These are phyloP conservation scores for Rhabdomys dilectus DNA, from an alignment of 2,113 vertebrate genomes.

Conservation along the genomic window DNA sequence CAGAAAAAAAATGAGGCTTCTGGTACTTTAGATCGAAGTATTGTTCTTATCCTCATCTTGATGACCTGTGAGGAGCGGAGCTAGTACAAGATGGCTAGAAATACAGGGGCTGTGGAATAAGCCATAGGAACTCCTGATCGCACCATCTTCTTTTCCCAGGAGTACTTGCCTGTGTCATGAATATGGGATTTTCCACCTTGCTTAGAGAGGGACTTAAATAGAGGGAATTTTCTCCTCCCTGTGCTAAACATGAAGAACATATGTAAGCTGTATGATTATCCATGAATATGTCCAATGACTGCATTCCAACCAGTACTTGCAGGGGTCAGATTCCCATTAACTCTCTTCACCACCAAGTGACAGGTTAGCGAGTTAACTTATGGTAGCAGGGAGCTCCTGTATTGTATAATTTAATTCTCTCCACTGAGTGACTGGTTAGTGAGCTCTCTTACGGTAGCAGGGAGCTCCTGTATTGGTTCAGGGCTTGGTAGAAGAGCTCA, in stretches of 20 bases:
- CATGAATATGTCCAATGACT: conserved; percentile 20
- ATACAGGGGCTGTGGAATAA: not conserved
- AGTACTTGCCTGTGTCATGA: not conserved
- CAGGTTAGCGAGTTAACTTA: not conserved
- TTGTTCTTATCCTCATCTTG: not conserved
- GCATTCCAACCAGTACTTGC: not conserved
- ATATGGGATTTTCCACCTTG: not conserved
- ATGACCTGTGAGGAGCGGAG: not conserved
- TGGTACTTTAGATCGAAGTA: not conserved
- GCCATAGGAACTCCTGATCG: not conserved
- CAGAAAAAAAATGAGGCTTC: not conserved
- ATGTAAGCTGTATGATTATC: not conserved
- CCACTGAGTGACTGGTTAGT: not conserved
- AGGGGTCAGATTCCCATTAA: not conserved
- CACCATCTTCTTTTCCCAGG: not conserved
- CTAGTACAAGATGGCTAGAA: not conserved
- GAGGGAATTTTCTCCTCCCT: not conserved
- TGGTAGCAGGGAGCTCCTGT: conserved; percentile 22
- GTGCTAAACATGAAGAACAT: not conserved
- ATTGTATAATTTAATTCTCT: not conserved
- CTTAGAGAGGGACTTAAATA: conserved; percentile 20
- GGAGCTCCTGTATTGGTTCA: conserved; percentile 53
- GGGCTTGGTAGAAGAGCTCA: not conserved
- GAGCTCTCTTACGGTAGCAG: not conserved
- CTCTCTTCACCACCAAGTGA: not conserved